Conservation (phyloP, 2,113 vertebrate species). For the Pluvianellus socialis region DNA sequence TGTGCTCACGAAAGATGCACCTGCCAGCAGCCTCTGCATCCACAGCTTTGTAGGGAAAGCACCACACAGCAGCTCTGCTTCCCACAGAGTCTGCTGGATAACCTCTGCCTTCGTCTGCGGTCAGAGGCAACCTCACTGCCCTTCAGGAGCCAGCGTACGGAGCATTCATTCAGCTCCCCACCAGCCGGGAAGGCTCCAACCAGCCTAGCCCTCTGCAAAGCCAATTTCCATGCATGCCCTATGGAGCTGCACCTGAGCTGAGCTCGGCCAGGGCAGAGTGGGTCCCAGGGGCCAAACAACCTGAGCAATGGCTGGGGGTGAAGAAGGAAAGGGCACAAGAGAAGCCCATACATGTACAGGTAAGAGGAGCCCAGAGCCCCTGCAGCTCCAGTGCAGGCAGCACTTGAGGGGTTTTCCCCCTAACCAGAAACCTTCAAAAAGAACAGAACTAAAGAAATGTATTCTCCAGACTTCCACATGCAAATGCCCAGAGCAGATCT, state of each 20-base stretch:
- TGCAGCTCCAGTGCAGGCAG: neutral
- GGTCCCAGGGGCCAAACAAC: neutral
- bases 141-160: accelerated
- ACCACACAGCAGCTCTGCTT: neutral
- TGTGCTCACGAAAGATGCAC: neutral
- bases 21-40: neutral
- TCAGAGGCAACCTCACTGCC: neutral
- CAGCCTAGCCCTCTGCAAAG: neutral
- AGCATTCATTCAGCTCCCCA: neutral
- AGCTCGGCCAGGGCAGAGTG: neutral
- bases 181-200: neutral
- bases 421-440: neutral
- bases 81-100: neutral
- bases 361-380: neutral
- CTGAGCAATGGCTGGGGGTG: neutral
- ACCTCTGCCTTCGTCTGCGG: neutral
- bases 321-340: neutral
- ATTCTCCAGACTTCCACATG: neutral
- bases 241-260: neutral
- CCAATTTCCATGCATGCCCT: neutral
- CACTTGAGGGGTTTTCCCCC: neutral
- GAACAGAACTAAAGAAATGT: neutral
- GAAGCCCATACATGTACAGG: neutral
- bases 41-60: neutral
- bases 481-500: neutral